These are phyloP conservation scores for Idaea straminata DNA, from an alignment of 2,888 invertebrate species.

Conservation along the genomic window DNA sequence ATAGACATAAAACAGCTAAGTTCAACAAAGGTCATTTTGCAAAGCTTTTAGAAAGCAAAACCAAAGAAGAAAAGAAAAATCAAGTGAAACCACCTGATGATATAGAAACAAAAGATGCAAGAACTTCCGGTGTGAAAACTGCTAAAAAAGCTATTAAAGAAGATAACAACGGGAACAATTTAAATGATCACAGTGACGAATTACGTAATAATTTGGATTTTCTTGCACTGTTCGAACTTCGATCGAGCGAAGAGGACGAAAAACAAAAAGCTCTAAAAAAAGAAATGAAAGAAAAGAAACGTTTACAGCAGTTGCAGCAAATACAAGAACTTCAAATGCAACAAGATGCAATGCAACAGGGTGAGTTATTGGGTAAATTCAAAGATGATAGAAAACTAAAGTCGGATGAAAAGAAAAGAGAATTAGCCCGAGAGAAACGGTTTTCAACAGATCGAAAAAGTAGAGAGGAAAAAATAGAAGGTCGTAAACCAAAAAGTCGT, in stretches of 20 bases:
- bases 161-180: conserved; percentile 48
- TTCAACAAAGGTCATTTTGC: conserved; percentile 81
- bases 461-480: conserved; percentile 69
- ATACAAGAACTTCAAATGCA: conserved; percentile 75
- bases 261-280: conserved; percentile 76
- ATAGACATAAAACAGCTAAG: conserved; percentile 74
- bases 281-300: conserved; percentile 80
- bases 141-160: conserved; percentile 51
- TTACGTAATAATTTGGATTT: conserved; percentile 80
- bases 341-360: conserved; percentile 66
- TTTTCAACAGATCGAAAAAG: conserved; percentile 76
- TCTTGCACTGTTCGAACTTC: conserved; percentile 78
- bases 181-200: conserved; percentile 49
- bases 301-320: conserved; percentile 73
- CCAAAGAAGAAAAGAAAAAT: conserved; percentile 81
- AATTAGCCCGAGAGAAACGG: conserved; percentile 68
- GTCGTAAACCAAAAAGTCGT: conserved; percentile 64
- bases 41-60: conserved; percentile 81
- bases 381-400: conserved; percentile 70
- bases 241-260: conserved; percentile 81
- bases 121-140: conserved; percentile 41
- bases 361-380: conserved; percentile 58
- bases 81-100: conserved; percentile 73
- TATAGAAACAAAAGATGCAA: conserved; percentile 49
- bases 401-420: conserved; percentile 71